These are phyloP conservation scores for Temnothorax longispinosus DNA, from an alignment of 1,140 invertebrate species.

Conservation along the genomic window DNA sequence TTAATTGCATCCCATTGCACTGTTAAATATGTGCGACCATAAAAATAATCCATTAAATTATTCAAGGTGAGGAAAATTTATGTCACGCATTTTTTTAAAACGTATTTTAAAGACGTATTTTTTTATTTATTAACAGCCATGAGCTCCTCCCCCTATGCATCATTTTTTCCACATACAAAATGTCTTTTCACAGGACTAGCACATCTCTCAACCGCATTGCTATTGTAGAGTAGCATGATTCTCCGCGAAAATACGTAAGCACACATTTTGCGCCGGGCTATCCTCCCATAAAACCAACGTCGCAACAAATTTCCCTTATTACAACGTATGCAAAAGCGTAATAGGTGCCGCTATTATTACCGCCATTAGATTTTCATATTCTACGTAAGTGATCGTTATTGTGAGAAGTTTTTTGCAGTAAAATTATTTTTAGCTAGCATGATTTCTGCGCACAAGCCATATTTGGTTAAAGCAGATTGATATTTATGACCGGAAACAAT, in stretches of 20 bases:
- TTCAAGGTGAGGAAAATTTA: background rate
- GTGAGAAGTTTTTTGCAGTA: conserved; percentile 4
- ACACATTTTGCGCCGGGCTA: conserved; percentile 40
- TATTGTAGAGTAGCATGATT: conserved; percentile 30
- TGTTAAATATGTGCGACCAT: background rate
- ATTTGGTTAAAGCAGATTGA: conserved; percentile 17
- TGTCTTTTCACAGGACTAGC: background rate
- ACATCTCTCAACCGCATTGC: conserved; percentile 9
- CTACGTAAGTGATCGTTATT: conserved; percentile 9
- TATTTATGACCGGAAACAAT: background rate
- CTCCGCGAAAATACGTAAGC: conserved; percentile 39
- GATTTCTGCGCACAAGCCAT: background rate
- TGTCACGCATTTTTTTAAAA: background rate
- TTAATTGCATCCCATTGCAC: background rate
- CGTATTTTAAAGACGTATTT: background rate
- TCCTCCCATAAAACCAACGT: conserved; percentile 30
- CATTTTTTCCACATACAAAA: conserved; percentile 17
- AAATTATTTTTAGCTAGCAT: conserved; percentile 7
- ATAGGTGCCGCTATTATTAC: conserved; percentile 51
- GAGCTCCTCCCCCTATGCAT: background rate
- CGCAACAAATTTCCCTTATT: conserved; percentile 57
- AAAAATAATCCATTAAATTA: background rate
- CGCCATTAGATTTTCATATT: conserved; percentile 47
- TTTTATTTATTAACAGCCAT: background rate
- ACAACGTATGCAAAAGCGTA: conserved; percentile 48